These are phyloP conservation scores for Chloropsis hardwickii DNA, from an alignment of 2,113 vertebrate species.

Conservation along the genomic window DNA sequence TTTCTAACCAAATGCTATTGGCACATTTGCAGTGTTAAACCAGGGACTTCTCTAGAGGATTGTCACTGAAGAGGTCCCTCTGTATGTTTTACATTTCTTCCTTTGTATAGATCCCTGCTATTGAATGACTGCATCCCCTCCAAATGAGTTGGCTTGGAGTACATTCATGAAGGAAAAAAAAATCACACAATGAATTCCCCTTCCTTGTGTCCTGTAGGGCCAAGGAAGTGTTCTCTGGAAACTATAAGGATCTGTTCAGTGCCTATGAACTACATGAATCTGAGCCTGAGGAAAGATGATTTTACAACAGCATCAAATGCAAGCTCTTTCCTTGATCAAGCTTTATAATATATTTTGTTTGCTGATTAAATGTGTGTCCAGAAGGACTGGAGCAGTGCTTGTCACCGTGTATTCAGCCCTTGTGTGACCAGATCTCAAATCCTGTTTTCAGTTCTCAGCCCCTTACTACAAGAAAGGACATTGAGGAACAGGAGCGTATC, in stretches of 20 bases:
- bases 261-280: neutral
- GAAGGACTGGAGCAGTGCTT: neutral
- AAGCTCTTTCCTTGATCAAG: neutral
- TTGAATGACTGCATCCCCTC: rapidly evolving
- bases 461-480: neutral
- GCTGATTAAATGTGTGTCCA: neutral
- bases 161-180: neutral
- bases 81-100: neutral
- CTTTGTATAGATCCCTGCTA: neutral
- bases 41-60: neutral
- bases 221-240: neutral
- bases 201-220: neutral
- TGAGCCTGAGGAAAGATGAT: neutral
- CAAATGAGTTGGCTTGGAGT: neutral
- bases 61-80: neutral
- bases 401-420: neutral
- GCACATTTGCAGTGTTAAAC: neutral
- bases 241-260: neutral
- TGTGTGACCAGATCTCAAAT: too few relatives aligned
- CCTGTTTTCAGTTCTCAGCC: neutral
- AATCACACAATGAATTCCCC: neutral
- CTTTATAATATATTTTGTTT: neutral
- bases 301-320: neutral
- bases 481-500: rapidly evolving
- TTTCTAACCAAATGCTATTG: neutral